phyloP scores from a whole-genome alignment of 1,140 invertebrate species.

The Tetraneura akinire region DNA sequence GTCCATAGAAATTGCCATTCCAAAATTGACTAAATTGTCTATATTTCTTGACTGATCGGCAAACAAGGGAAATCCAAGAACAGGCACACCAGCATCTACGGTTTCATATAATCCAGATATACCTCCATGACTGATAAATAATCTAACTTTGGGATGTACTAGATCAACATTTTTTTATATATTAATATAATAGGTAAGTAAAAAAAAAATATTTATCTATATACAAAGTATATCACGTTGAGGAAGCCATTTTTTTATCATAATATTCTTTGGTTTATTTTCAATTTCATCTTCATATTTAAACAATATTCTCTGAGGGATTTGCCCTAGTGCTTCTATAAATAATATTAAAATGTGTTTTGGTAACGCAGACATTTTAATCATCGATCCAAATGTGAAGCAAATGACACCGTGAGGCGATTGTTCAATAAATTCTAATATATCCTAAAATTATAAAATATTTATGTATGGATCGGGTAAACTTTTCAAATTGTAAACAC shows the following conservation, averaged over 20 bases:
- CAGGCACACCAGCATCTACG: slow-evolving; percentile 61
- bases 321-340: not conserved
- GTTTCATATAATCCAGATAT: slow-evolving; percentile 61
- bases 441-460: slow-evolving; percentile 50
- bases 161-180: too few species aligned
- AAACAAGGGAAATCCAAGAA: slow-evolving; percentile 61
- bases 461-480: too few species aligned
- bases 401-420: slow-evolving; percentile 66
- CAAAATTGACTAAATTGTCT: slow-evolving; percentile 58
- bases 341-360: not conserved
- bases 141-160: slow-evolving; percentile 60
- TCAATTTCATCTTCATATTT: slow-evolving; percentile 64
- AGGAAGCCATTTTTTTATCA: slow-evolving; percentile 66
- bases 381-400: slow-evolving; percentile 68
- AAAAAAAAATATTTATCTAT: too few species aligned
- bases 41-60: slow-evolving; percentile 60
- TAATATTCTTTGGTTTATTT: slow-evolving; percentile 62
- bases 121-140: slow-evolving; percentile 63
- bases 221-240: slow-evolving; percentile 65
- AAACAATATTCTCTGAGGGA: slow-evolving; percentile 63
- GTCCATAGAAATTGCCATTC: slow-evolving; percentile 57
- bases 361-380: slow-evolving; percentile 16
- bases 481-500: too few species aligned
- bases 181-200: too few species aligned
- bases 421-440: slow-evolving; percentile 53